These are phyloP conservation scores for Plebejus melissa DNA, from an alignment of 2,888 invertebrate species.

Conservation along the genomic window DNA sequence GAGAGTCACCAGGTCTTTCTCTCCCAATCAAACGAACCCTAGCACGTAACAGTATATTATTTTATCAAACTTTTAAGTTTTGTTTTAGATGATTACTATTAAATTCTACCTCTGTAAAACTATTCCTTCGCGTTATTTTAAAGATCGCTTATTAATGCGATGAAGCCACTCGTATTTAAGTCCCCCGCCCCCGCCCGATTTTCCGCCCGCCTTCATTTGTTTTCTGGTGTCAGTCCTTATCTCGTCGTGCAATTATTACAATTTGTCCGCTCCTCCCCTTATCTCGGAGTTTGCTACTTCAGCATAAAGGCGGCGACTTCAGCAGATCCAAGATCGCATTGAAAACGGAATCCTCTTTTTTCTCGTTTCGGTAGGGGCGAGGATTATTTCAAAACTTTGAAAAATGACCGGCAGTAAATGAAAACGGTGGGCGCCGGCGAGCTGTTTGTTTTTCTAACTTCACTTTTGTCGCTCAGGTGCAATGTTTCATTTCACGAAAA, in stretches of 20 bases:
- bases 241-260: conserved; percentile 78
- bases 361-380: conserved; percentile 54
- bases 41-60: not conserved
- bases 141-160: conserved; percentile 36
- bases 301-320: conserved; percentile 72
- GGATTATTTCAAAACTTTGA: conserved; percentile 66
- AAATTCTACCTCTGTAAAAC: not conserved
- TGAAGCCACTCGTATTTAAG: conserved; percentile 56
- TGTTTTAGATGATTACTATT: not conserved
- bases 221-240: conserved; percentile 79
- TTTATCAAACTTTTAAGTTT: not conserved
- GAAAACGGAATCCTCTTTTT: conserved; percentile 56
- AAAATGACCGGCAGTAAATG: conserved; percentile 68
- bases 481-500: conserved; percentile 43
- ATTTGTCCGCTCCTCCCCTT: conserved; percentile 78
- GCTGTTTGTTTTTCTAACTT: conserved; percentile 65
- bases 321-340: conserved; percentile 75
- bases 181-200: conserved; percentile 42
- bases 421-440: conserved; percentile 60
- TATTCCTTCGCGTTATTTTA: not conserved
- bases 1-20: too few species aligned
- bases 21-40: too few species aligned
- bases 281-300: conserved; percentile 74
- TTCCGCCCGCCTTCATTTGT: conserved; percentile 73
- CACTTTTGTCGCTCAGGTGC: conserved; percentile 57